Evolutionary conservation across 2,113 vertebrate genomes (phyloP), one percentile per base, ranked within the genome.

Genomic region (Eidolon helvum): DNA sequence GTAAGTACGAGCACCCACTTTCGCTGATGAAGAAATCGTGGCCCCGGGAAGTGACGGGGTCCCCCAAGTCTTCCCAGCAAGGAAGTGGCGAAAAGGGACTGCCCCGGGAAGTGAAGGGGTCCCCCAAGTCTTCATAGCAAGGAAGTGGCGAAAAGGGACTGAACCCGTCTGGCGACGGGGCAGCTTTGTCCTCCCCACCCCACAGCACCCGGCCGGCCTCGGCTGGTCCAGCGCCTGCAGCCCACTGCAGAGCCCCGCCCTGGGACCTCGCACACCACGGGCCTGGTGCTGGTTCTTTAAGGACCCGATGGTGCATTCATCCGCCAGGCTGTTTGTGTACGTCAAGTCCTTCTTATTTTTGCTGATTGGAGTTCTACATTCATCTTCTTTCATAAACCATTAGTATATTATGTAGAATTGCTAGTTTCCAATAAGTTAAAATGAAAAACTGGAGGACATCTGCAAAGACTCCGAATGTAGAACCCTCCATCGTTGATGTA

Each of bases 101-200:
- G 30, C 24, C 12, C n/a, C 5, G 0, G 14, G 78, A 69, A 45
- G 53, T 0, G 14, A 12, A 28, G 21, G 3, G 8, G 43, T 14
- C 16, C 26, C 35, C 15, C n/a, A 38, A 43, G 43, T 43, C 43
- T 43, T 43, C 43, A 43, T 7, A 43, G 40, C 40, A 43, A 43
- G 40, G 40, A 43, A 43, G 40, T 43, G 40, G 7, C n/a, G n/a
- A n/a, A n/a, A n/a, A n/a, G n/a, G n/a, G n/a, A n/a, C n/a, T n/a
- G n/a, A 18, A 4, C 4, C 43, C 26, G 2, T 0, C 22, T 21
- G 22, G 10, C 14, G n/a, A 0, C 2, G 1, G 4, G 50, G 22
- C 38, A 15, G 35, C 43, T 43, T 18, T 5, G 26, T 10, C 40
- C 74, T 79, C 22, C 8, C 43, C 24, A 2, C 38, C 1, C 10